A percentile compares a stretch with the other conserved stretches of the same genome.
phyloP scores from a whole-genome alignment of 2,888 invertebrate genomes.

The Brachyptera risi region DNA sequence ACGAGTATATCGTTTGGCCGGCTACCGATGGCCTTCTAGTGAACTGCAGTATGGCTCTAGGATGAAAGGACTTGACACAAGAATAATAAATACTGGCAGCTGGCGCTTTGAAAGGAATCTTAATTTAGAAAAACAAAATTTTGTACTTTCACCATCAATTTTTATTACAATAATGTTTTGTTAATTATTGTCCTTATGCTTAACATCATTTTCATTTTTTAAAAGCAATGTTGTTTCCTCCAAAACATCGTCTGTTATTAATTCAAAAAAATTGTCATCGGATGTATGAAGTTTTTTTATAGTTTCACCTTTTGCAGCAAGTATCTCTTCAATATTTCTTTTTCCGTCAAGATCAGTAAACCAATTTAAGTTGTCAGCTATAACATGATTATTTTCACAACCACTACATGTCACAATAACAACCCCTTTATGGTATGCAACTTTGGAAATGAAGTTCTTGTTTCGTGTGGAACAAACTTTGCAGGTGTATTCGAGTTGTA shows the following conservation, averaged over 20 bases:
- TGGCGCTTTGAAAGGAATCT: too few relatives aligned
- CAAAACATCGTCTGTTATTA: neutral
- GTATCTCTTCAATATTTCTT: constrained; percentile 85
- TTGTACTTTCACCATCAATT: too few relatives aligned
- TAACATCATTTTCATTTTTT: neutral
- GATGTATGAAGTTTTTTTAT: constrained; percentile 53
- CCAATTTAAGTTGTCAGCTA: constrained; percentile 96
- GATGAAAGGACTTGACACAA: too few relatives aligned
- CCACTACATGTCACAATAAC: constrained; percentile 88
- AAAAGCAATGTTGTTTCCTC: neutral
- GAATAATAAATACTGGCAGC: too few relatives aligned
- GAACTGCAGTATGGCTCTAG: too few relatives aligned
- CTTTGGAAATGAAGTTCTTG: constrained; percentile 75
- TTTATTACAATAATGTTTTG: too few relatives aligned
- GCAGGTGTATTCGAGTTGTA: constrained; percentile 79
- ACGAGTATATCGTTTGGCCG: too few relatives aligned
- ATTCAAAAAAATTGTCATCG: too few relatives aligned
- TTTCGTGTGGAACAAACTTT: constrained; percentile 80
- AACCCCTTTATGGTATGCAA: constrained; percentile 82
- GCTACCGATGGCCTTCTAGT: too few relatives aligned
- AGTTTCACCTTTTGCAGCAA: constrained; percentile 81
- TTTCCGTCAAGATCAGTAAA: constrained; percentile 71
- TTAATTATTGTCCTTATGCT: too few relatives aligned
- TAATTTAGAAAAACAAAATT: too few relatives aligned
- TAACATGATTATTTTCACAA: constrained; percentile 86